Base-by-base conservation (phyloP, 2,797 vertebrate genomes). In the Acipenser oxyrinchus region DNA sequence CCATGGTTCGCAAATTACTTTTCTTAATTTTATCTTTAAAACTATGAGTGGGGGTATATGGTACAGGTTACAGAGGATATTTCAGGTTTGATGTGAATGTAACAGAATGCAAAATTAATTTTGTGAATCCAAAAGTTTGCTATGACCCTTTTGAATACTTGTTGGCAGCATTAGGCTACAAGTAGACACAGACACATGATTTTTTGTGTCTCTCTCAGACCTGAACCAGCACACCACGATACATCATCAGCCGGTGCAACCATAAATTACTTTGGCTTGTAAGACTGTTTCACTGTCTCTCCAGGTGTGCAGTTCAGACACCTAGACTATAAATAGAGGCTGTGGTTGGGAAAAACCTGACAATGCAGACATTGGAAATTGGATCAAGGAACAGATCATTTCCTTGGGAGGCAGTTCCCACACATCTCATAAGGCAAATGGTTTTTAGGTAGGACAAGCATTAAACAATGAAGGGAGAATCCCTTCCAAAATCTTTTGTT, bases 231-330 rank as follows among this genome's bases (percentile, higher is more conserved):
- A 37, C 37, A 37, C 76, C 77, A 63, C 71, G 78, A 84, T 81
- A 86, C 82, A 84, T 87, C 83, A 82, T 71, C 72, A 48, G 69
- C 69, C 66, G 76, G 79, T 78, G 78, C 76, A 73, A 62, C 69
- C 75, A 83, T 86, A 79, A 72, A 73, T 67, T 63, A 70, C 48
- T 4, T 13, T 18, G 65, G 12, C 53, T 49, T 60, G 57, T 61
- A 60, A 53, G 63, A 10, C 66, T 15, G 51, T 62, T 57, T 62
- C 23, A 66, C 52, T 65, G 71, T 75, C 73, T 69, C 70, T 73
- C 85, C 86, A 88, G 85, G 83, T 87, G 84, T 84, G 76, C 77
- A 72, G 15, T 53, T 71, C 51, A 63, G 49, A 49, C 59, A 50
- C 60, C 7, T 23, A 37, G 60, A 15, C 60, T 49, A 60, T 58